Evolutionary conservation across 2,888 invertebrate species (phyloP).

Genomic region (Nephrotoma guestfalica): DNA sequence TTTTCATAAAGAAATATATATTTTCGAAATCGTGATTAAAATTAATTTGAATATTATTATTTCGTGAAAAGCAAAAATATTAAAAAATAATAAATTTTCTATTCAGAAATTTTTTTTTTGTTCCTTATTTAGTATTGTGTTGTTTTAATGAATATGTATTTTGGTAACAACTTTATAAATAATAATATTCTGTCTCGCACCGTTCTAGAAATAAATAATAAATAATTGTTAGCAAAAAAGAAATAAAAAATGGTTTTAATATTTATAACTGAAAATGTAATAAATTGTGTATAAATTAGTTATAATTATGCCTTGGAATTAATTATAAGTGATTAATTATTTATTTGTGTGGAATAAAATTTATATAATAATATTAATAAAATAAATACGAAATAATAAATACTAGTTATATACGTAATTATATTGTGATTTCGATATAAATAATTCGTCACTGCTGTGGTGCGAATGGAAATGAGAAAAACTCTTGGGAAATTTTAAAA

Average conservation of each 20-base stretch:
- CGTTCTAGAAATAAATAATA: neutral
- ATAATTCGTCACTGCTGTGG: neutral
- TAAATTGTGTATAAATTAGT: neutral
- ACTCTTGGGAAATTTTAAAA: neutral
- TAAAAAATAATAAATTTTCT: neutral
- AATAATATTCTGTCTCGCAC: neutral
- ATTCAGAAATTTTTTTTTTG: neutral
- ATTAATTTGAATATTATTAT: neutral
- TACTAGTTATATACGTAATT: neutral
- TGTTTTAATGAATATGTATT: neutral
- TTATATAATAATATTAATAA: neutral
- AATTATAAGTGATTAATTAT: neutral
- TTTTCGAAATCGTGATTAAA: neutral
- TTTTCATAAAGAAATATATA: neutral
- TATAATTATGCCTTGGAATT: neutral
- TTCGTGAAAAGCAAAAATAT: neutral
- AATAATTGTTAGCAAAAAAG: neutral
- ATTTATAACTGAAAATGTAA: neutral
- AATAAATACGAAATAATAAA: neutral
- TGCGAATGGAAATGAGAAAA: neutral
- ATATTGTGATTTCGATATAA: neutral
- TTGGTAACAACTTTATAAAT: neutral
- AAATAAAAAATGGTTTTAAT: neutral
- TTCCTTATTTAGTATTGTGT: neutral
- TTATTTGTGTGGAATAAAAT: neutral